phyloP scores from a whole-genome alignment of 92 coral and sea anemone species.

The Epizoanthus ramosus region DNA sequence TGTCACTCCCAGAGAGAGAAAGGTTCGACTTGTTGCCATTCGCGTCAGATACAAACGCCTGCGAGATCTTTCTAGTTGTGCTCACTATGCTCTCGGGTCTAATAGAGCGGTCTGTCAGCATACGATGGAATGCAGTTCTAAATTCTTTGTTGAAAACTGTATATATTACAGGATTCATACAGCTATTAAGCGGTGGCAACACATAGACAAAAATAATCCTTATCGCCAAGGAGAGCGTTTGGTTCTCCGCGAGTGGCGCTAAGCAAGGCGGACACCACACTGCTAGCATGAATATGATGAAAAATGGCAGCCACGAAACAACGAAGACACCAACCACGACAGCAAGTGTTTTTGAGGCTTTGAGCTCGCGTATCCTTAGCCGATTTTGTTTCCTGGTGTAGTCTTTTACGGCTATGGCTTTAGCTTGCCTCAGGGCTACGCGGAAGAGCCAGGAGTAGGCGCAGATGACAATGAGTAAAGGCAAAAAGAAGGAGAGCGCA shows the following conservation, averaged over 20 bases:
- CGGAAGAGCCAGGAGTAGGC: slow-evolving; percentile 83
- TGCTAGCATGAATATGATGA: slow-evolving; percentile 46
- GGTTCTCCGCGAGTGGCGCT: slow-evolving; percentile 48
- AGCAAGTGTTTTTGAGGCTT: slow-evolving; percentile 68
- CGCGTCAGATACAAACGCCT: slow-evolving; percentile 2
- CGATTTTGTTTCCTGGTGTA: neutral
- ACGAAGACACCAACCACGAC: slow-evolving; percentile 77
- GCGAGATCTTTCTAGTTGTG: neutral
- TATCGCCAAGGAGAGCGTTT: slow-evolving; percentile 52
- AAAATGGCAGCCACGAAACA: slow-evolving; percentile 74
- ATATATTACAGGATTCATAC: slow-evolving; percentile 88
- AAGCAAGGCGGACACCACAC: slow-evolving; percentile 48
- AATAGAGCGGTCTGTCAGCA: slow-evolving; percentile 40
- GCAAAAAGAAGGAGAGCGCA: slow-evolving; percentile 74
- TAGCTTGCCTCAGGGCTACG: slow-evolving; percentile 84
- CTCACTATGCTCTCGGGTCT: neutral
- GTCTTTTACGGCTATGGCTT: slow-evolving; percentile 59
- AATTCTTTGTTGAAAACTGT: slow-evolving; percentile 92
- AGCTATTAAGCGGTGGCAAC: slow-evolving; percentile 84
- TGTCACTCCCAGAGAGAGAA: slow-evolving; percentile 12
- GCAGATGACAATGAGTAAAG: slow-evolving; percentile 73
- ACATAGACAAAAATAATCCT: slow-evolving; percentile 71
- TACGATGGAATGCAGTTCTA: slow-evolving; percentile 74
- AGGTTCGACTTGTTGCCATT: neutral
- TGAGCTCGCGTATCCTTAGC: slow-evolving; percentile 57